Evolutionary conservation across 2,888 invertebrate genomes (phyloP), one percentile per base, ranked within the genome.

Genomic region (Margaritifera margaritifera): DNA sequence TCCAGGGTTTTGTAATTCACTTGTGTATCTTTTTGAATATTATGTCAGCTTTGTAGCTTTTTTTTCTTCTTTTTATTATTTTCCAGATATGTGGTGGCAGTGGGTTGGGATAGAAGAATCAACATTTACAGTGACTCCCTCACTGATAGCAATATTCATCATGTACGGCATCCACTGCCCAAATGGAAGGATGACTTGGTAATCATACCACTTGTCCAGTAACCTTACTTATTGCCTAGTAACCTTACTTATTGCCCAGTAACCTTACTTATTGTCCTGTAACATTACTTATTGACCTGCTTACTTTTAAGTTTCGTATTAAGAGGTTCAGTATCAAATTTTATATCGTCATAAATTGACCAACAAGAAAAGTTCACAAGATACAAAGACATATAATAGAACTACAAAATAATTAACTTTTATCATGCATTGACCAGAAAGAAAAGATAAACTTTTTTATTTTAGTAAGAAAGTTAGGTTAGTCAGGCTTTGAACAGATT

Each of bases 51-150:
- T 11, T 11, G 11, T 42, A 42, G 1, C 42, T 27, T 27, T 27
- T 31, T 31, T 31, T 31, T 31, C 11, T 8, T 42, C 6, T 6
- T 50, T 62, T 51, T 52, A 4, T 58, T 56, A 2, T 54, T 8
- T 58, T 69, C 22, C 65, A 87, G 88, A 66, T 89, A 88, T 78
- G 87, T 90, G 27, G 84, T 90, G n/a, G 83, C 89, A 57, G 90
- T 90, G 18, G 90, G 90, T 4, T 90, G 90, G 90, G 90, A 90
- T 75, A 79, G 87, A 65, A 75, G 84, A 11, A 87, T 90, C 77
- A 90, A 89, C 76, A 87, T 90, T 64, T 90, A 89, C 77, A 78
- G 77, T 27, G 87, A 88, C 68, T 84, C 87, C 54, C 73, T 83
- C 27, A 74, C 80, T 11, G 87, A 87, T 64, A 82, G 80, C 67